Conservation (phyloP, 2,797 vertebrate species). For the Masticophis lateralis region DNA sequence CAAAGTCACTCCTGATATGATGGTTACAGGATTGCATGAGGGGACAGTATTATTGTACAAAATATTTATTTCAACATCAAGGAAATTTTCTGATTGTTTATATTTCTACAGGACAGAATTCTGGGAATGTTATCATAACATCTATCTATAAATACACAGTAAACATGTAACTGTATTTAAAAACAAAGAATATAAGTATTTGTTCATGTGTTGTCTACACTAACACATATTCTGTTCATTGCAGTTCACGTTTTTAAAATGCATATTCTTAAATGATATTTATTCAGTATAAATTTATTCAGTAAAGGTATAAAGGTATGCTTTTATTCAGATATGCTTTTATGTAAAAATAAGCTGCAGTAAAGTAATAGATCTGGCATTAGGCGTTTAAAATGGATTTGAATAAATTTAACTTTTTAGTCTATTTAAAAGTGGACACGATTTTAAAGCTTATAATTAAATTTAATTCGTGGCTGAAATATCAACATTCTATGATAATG, state of each 20-base stretch:
- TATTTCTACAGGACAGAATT: neutral
- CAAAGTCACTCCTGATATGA: neutral
- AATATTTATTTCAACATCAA: neutral
- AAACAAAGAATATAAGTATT: neutral
- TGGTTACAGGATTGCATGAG: neutral
- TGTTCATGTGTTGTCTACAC: neutral
- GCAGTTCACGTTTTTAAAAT: conserved; percentile 9
- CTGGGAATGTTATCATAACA: neutral
- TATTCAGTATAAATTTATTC: conserved; percentile 20
- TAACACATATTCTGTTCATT: neutral
- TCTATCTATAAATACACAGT: neutral
- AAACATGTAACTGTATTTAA: neutral
- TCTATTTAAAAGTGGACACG: conserved; percentile 1
- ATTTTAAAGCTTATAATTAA: conserved; percentile 35
- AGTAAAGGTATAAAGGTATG: neutral
- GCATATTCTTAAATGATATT: neutral
- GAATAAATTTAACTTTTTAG: conserved; percentile 31
- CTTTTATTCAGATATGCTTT: neutral
- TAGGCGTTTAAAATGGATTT: conserved; percentile 8
- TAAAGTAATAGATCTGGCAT: conserved; percentile 13
- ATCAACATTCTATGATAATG: conserved; percentile 9
- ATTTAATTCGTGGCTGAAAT: conserved; percentile 20
- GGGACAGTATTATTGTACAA: neutral
- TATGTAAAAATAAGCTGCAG: neutral
- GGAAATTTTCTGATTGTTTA: neutral